Evolutionary conservation across 1,140 invertebrate genomes (phyloP), one percentile per base, ranked within the genome.

Genomic region (Meloidogyne exigua): DNA sequence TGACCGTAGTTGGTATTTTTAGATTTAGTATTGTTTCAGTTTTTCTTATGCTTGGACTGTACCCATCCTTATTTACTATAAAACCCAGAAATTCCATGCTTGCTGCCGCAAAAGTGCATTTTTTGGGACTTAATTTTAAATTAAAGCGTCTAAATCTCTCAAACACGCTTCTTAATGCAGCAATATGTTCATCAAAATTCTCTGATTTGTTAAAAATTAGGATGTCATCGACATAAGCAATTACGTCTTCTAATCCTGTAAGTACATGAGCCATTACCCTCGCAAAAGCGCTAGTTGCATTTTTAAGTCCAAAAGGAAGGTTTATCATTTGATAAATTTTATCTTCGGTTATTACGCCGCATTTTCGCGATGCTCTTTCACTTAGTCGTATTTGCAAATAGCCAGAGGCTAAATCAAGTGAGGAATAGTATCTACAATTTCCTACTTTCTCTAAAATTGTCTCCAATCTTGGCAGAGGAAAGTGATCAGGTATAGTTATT

Each of bases 321-420:
- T 67, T 12, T 13, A 21, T 42, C 67, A 68, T 68, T 26, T 68
- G 67, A 9, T 9, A 68, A 21, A 68, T 21, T 2, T 21, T 21
- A 10, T 68, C 25, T n/a, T 68, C 67, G n/a, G 67, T 68, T 3
- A 68, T 68, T 0, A 68, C 2, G 26, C 67, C 67, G n/a, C 72
- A 76, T 68, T 78, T 78, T 11, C 66, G 36, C 36, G 64, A 68
- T n/a, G 76, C 64, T 21, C 78, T 23, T n/a, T 68, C 67, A 9
- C 23, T 68, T 11, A 68, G 21, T 1, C 15, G 32, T 2, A 68
- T 68, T 26, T 68, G 67, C 1, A 68, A 23, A 23, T 68, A 68
- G 4, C 67, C 67, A 7, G 32, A 39, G n/a, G 67, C 26, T 42
- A 68, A 26, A n/a, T 68, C 67, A 21, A 68, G 21, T 21, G 32